Conservation (phyloP, 2,888 invertebrate species). For the Nebria brevicollis region DNA sequence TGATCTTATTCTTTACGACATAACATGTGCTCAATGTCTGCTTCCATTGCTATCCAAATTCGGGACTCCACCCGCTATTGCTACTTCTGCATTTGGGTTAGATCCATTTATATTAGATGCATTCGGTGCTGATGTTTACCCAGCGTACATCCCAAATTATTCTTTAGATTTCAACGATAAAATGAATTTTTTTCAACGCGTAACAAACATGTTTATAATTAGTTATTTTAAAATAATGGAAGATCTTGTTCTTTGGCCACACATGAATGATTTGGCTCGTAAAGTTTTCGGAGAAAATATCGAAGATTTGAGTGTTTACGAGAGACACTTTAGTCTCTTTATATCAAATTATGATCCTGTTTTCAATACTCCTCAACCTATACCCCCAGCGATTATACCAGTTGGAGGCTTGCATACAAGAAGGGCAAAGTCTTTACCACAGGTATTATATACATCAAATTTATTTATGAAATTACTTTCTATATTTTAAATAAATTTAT, state of each 20-base stretch:
- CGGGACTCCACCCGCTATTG: constrained; percentile 31
- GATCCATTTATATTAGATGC: not conserved
- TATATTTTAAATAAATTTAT: too few relatives aligned
- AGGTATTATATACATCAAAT: constrained; percentile 49
- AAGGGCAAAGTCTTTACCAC: constrained; percentile 53
- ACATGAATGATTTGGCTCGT: not conserved
- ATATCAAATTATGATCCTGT: constrained; percentile 56
- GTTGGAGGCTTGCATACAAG: constrained; percentile 58
- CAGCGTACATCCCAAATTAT: constrained; percentile 21
- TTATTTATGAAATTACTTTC: too few relatives aligned
- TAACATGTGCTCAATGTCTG: constrained; percentile 17
- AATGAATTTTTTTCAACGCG: constrained; percentile 42
- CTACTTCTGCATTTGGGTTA: constrained; percentile 28
- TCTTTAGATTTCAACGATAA: constrained; percentile 20
- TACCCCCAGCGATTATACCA: constrained; percentile 59
- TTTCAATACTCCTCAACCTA: constrained; percentile 54
- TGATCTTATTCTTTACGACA: constrained; percentile 34
- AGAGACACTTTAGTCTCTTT: constrained; percentile 54
- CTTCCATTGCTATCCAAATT: constrained; percentile 33
- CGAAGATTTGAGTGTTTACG: constrained; percentile 51
- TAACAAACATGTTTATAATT: constrained; percentile 29
- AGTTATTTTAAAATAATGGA: not conserved
- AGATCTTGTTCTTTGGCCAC: not conserved
- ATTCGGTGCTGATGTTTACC: constrained; percentile 23
- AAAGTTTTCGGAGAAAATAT: constrained; percentile 50